Conservation (phyloP, 2,797 vertebrate species). For the Lates japonicus region DNA sequence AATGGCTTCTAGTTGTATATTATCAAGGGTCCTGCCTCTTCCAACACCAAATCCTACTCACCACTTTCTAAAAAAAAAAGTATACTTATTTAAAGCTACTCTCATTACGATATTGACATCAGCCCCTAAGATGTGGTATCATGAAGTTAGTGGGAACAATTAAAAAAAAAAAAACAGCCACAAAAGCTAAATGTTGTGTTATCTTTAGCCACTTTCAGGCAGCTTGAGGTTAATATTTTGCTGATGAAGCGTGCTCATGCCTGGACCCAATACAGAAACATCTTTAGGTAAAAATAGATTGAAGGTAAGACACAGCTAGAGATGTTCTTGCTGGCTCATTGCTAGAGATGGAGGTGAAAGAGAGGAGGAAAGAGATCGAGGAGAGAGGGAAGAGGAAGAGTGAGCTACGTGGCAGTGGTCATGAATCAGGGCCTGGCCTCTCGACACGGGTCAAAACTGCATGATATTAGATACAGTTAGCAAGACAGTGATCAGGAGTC, state of each 20-base stretch:
- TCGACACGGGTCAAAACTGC: constrained; percentile 75
- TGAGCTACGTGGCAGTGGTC: constrained; percentile 76
- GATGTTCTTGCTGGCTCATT: constrained; percentile 75
- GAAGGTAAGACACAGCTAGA: constrained; percentile 74
- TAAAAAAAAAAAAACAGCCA: constrained; percentile 53
- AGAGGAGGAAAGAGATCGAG: constrained; percentile 23
- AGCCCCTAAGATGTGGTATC: constrained; percentile 80
- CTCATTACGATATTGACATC: constrained; percentile 82
- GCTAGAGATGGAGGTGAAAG: constrained; percentile 62
- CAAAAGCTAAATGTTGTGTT: constrained; percentile 76
- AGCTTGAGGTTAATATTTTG: constrained; percentile 70
- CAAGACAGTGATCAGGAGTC: constrained; percentile 76
- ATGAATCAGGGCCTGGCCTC: constrained; percentile 82
- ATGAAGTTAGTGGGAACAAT: constrained; percentile 74
- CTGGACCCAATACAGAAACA: constrained; percentile 79
- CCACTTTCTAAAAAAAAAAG: constrained; percentile 77
- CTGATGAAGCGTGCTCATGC: constrained; percentile 87
- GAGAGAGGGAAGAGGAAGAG: constrained; percentile 65
- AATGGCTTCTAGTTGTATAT: constrained; percentile 67
- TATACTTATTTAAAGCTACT: constrained; percentile 87
- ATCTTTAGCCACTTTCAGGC: no score
- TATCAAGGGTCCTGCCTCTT: constrained; percentile 65
- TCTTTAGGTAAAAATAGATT: constrained; percentile 70
- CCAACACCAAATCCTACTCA: constrained; percentile 69
- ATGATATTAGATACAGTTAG: constrained; percentile 85